Base-by-base conservation (phyloP, 2,113 vertebrate species). In the Nothobranchius kuhntae region DNA sequence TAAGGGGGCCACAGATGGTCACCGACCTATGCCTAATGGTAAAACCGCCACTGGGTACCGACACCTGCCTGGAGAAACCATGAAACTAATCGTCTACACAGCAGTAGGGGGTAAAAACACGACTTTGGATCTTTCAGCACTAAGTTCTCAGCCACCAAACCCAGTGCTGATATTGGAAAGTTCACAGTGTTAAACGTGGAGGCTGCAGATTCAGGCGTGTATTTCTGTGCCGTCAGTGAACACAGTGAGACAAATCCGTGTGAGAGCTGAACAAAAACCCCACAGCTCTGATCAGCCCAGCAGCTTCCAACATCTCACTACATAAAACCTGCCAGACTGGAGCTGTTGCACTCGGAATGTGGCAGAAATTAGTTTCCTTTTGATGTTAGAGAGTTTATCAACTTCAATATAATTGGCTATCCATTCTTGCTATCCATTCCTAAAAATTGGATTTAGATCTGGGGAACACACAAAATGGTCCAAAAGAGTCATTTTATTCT, bases 81-180 rank as follows among this genome's bases (percentile, higher is more conserved):
- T 90, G 79, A 63, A 50, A 11, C 81, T 65, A 9, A 70, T 91
- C 0, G 82, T 90, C 17, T 81, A 47, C 13, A 81, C 62, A 0
- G n/a, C 6, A 0, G 1, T 30, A 1, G 1, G 2, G 12, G 26
- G 7, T 0, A 0, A 9, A 0, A 10, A 4, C 57, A 21, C 1
- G 61, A 77, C 11, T 71, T 60, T 46, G 69, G 44, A 57, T 3
- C n/a, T 14, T 77, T 62, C n/a, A 53, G 9, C 7, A 1, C 14
- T 1, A 74, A 44, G 55, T 81, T 60, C 36, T 66, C 56, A 55
- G 45, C 3, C 11, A 65, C 38, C 0, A 81, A 73, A 9, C 13
- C 68, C 10, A 0, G 53, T 0, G 9, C 7, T 67, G 0, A 3
- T 0, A 88, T 0, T 1, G 77, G 73, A 40, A 71, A 53, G 0